phyloP scores from a whole-genome alignment of 2,797 vertebrate genomes.

The Distichodus sexfasciatus region DNA sequence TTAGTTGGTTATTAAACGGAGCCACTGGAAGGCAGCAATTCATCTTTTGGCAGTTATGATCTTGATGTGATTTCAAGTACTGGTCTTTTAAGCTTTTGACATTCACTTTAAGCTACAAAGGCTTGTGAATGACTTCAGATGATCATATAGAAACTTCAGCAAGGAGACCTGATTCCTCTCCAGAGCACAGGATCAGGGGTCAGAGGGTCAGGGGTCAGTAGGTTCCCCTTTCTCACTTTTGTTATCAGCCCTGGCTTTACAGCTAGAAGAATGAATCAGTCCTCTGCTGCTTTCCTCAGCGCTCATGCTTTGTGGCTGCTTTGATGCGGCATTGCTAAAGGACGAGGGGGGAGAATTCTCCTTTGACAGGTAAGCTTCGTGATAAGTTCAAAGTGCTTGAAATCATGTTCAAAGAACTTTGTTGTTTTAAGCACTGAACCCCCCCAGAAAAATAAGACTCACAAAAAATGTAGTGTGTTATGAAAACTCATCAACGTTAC shows the following conservation, averaged over 20 bases:
- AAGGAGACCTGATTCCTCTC: constrained; percentile 58
- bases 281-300: constrained; percentile 31
- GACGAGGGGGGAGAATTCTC: constrained; percentile 17
- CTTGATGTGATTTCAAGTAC: constrained; percentile 45
- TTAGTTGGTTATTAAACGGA: neutral
- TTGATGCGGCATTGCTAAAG: constrained; percentile 45
- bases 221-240: constrained; percentile 47
- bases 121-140: constrained; percentile 29
- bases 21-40: neutral
- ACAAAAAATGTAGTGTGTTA: neutral
- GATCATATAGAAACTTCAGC: constrained; percentile 57
- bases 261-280: constrained; percentile 42
- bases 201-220: constrained; percentile 58
- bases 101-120: constrained; percentile 35
- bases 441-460: neutral
- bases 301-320: constrained; percentile 40
- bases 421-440: constrained; percentile 5
- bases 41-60: constrained; percentile 46
- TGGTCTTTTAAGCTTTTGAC: constrained; percentile 27
- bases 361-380: constrained; percentile 34
- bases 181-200: constrained; percentile 46
- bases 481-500: constrained; percentile 9
- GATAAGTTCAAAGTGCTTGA: constrained; percentile 37
- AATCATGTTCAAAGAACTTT: constrained; percentile 28
- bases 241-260: constrained; percentile 37